Conservation (phyloP, 2,797 vertebrate species). For the Xerus rutilus region DNA sequence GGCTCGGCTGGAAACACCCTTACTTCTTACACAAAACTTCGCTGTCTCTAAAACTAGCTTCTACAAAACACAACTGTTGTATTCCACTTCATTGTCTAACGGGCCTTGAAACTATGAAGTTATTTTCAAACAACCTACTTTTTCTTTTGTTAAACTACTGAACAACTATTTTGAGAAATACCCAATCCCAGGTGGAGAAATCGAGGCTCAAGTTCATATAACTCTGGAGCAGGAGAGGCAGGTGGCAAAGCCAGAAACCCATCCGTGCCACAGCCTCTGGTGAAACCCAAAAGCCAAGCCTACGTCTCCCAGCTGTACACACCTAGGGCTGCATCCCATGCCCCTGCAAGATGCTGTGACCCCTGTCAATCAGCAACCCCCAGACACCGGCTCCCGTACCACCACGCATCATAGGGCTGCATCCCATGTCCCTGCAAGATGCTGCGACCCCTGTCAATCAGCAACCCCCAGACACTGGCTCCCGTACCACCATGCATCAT, state of each 20-base stretch:
- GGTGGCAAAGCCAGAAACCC: background rate
- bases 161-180: background rate
- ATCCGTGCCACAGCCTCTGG: background rate
- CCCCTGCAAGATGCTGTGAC: background rate
- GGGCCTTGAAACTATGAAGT: background rate
- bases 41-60: background rate
- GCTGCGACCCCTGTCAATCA: background rate
- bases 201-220: background rate
- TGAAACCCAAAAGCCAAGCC: background rate
- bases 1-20: background rate
- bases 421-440: background rate
- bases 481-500: rapidly evolving
- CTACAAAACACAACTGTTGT: too few species aligned
- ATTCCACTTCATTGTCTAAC: background rate
- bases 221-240: background rate
- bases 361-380: rapidly evolving
- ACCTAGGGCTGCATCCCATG: rapidly evolving
- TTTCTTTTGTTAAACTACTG: background rate
- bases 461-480: too few species aligned
- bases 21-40: background rate
- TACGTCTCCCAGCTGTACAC: rapidly evolving
- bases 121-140: background rate
- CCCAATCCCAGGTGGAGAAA: background rate
- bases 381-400: rapidly evolving
- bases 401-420: rapidly evolving